Conservation (phyloP, 2,888 invertebrate species). For the Girardia tigrina region DNA sequence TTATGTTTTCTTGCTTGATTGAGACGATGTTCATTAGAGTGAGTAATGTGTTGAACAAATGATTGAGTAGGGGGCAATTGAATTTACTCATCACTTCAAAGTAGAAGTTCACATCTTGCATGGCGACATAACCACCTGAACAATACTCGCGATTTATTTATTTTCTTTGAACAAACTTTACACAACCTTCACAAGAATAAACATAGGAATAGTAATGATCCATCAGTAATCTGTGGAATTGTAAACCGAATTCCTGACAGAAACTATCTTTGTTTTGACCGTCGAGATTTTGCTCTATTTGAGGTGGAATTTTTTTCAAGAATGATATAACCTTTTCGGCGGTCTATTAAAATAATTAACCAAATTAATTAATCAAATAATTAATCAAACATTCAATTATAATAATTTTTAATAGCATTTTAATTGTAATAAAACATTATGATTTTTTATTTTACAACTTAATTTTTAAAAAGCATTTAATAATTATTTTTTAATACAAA, state of each 20-base stretch:
- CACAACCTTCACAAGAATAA: background rate
- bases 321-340: background rate
- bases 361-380: too few relatives aligned
- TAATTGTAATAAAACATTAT: too few relatives aligned
- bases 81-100: background rate
- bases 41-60: background rate
- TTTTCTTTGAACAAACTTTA: too few relatives aligned
- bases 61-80: conserved; percentile 14
- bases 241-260: background rate
- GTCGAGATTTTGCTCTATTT: background rate
- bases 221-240: conserved; percentile 8
- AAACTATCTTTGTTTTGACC: conserved; percentile 4
- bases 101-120: conserved; percentile 6
- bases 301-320: background rate
- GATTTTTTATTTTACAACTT: too few relatives aligned
- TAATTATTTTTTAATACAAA: too few relatives aligned
- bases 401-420: too few relatives aligned
- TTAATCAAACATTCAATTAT: too few relatives aligned
- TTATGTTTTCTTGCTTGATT: background rate
- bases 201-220: background rate
- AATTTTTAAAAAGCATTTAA: too few relatives aligned
- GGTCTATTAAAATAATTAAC: too few relatives aligned
- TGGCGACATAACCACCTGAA: background rate
- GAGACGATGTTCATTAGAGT: background rate
- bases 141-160: too few relatives aligned